Evolutionary conservation across 1,140 invertebrate genomes (phyloP).

Genomic region (Aphidius gifuensis): DNA sequence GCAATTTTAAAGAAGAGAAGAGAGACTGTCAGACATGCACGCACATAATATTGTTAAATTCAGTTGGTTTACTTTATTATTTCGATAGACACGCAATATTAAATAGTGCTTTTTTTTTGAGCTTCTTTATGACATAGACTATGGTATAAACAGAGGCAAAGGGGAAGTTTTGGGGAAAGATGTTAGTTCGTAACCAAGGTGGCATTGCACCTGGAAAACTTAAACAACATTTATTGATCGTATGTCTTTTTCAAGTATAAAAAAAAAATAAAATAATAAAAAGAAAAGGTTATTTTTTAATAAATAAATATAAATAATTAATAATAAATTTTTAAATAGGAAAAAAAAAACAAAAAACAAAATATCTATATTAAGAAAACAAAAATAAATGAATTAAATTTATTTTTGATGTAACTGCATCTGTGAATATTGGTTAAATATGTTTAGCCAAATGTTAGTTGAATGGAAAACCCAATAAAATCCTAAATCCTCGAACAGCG

Average conservation of each 20-base stretch:
- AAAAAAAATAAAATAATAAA: neutral
- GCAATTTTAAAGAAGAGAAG: neutral
- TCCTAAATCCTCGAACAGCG: constrained; percentile 29
- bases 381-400: too few species aligned
- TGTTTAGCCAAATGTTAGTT: constrained; percentile 21
- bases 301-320: too few species aligned
- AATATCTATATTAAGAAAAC: too few species aligned
- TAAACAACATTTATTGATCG: constrained; percentile 27
- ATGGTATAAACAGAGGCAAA: neutral
- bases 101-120: neutral
- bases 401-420: too few species aligned
- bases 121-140: neutral
- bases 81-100: constrained; percentile 10
- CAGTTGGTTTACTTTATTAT: neutral
- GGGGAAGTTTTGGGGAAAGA: constrained; percentile 5
- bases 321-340: too few species aligned
- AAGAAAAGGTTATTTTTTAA: neutral
- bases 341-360: too few species aligned
- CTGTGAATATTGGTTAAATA: neutral
- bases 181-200: constrained; percentile 23
- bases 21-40: neutral
- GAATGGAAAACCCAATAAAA: constrained; percentile 23
- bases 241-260: neutral
- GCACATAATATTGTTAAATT: neutral
- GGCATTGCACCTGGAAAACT: constrained; percentile 26